A percentile compares a stretch with the other conserved stretches of the same genome.
Evolutionary conservation across 2,888 invertebrate genomes (phyloP).

Genomic region (Scaptomyza caliginosa): DNA sequence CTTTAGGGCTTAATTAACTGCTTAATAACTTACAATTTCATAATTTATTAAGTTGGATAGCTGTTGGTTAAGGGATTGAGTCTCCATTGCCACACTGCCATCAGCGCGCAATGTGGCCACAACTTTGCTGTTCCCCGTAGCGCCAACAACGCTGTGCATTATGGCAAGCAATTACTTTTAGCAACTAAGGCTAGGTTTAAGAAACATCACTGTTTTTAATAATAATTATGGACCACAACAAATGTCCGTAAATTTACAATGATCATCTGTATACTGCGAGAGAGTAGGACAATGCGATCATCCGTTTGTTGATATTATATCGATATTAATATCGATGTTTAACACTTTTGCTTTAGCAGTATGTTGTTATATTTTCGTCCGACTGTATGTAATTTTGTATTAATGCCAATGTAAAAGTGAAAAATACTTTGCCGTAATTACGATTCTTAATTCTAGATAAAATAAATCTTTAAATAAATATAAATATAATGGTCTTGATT

Average conservation of each 20-base stretch:
- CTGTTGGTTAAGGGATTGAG: slow-evolving; percentile 56
- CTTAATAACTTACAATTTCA: slow-evolving; percentile 74
- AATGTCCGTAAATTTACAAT: slow-evolving; percentile 50
- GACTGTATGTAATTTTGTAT: not conserved
- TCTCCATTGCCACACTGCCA: slow-evolving; percentile 79
- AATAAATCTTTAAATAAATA: too few species aligned
- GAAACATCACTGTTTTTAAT: slow-evolving; percentile 47
- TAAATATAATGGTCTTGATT: too few species aligned
- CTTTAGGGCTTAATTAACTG: not conserved
- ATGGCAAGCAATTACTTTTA: slow-evolving; percentile 55
- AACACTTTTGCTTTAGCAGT: slow-evolving; percentile 2
- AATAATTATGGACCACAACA: slow-evolving; percentile 44
- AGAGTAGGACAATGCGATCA: slow-evolving; percentile 48
- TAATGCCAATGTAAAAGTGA: not conserved
- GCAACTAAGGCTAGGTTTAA: slow-evolving; percentile 27
- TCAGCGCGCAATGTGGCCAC: slow-evolving; percentile 81
- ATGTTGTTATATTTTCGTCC: not conserved
- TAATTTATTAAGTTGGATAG: slow-evolving; percentile 76
- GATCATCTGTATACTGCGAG: slow-evolving; percentile 49
- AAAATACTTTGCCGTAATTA: not conserved
- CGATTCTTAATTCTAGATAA: not conserved
- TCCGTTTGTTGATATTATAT: slow-evolving; percentile 50
- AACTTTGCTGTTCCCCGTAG: slow-evolving; percentile 70
- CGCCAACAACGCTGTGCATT: slow-evolving; percentile 68
- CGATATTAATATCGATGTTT: slow-evolving; percentile 41